These are phyloP conservation scores for Epinephelus malabaricus DNA, from an alignment of 2,797 vertebrate genomes.

Conservation along the genomic window DNA sequence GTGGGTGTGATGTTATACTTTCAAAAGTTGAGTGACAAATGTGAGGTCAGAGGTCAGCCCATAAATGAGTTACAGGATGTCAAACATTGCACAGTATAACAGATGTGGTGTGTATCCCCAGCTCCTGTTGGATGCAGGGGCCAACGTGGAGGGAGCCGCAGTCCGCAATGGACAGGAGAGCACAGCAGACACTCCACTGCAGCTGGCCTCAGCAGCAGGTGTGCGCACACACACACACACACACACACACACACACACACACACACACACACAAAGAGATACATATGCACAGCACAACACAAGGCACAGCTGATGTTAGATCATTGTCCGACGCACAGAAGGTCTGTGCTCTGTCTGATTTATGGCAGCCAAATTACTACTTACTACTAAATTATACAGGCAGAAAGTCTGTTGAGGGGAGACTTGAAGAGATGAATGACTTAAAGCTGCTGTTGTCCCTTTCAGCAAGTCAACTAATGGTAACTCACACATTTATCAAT, in stretches of 20 bases:
- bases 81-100: slow-evolving; percentile 53
- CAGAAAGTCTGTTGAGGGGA: slow-evolving; percentile 13
- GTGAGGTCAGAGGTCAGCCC: slow-evolving; percentile 48
- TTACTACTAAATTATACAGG: slow-evolving; percentile 27
- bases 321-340: background rate
- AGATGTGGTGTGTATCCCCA: slow-evolving; percentile 74
- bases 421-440: slow-evolving; percentile 23
- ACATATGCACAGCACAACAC: slow-evolving; percentile 19
- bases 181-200: slow-evolving; percentile 93
- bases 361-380: slow-evolving; percentile 26
- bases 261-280: slow-evolving; percentile 6
- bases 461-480: slow-evolving; percentile 18
- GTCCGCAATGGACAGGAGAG: slow-evolving; percentile 93
- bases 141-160: slow-evolving; percentile 94
- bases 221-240: slow-evolving; percentile 46
- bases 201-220: slow-evolving; percentile 98
- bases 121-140: slow-evolving; percentile 96
- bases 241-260: too few relatives aligned
- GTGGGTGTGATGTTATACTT: slow-evolving; percentile 15
- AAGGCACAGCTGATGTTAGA: slow-evolving; percentile 45
- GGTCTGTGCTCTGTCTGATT: slow-evolving; percentile 26
- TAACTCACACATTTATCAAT: background rate
- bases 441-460: background rate
- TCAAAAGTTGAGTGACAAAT: slow-evolving; percentile 53
- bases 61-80: slow-evolving; percentile 54